These are phyloP conservation scores for Mustelus asterias DNA, from an alignment of 2,113 vertebrate genomes.

Conservation along the genomic window DNA sequence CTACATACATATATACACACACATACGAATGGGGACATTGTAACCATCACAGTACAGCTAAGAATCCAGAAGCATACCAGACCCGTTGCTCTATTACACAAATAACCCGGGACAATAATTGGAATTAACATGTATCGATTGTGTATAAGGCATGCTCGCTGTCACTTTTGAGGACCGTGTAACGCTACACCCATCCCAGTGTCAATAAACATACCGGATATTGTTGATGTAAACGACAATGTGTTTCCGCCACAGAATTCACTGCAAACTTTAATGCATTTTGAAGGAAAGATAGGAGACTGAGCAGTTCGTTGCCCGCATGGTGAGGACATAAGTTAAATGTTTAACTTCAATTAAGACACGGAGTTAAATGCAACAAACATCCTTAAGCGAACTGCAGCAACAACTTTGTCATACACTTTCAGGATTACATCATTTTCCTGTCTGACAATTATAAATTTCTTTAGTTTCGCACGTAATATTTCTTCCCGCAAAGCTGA, in stretches of 20 bases:
- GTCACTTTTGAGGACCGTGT: not conserved
- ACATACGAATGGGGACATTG: not conserved
- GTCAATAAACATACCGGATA: not conserved
- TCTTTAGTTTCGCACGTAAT: not conserved
- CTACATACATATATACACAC: not conserved
- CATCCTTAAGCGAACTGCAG: not conserved
- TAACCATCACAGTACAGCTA: not conserved
- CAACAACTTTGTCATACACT: not conserved
- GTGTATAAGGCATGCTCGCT: not conserved
- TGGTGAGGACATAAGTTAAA: not conserved
- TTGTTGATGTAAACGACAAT: not conserved
- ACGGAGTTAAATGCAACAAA: not conserved
- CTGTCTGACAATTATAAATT: not conserved
- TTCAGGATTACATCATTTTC: not conserved
- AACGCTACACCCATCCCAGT: not conserved
- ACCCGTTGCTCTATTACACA: not conserved
- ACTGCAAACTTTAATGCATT: not conserved
- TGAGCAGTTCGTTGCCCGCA: not conserved
- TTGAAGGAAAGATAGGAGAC: not conserved
- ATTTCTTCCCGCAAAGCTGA: not conserved
- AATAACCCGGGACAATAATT: not conserved
- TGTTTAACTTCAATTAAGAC: not conserved
- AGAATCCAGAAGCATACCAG: not conserved
- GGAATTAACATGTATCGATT: not conserved
- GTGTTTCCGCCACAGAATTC: not conserved